Base-by-base conservation (phyloP, 2,113 vertebrate species). In the Urocynchramus pylzowi region DNA sequence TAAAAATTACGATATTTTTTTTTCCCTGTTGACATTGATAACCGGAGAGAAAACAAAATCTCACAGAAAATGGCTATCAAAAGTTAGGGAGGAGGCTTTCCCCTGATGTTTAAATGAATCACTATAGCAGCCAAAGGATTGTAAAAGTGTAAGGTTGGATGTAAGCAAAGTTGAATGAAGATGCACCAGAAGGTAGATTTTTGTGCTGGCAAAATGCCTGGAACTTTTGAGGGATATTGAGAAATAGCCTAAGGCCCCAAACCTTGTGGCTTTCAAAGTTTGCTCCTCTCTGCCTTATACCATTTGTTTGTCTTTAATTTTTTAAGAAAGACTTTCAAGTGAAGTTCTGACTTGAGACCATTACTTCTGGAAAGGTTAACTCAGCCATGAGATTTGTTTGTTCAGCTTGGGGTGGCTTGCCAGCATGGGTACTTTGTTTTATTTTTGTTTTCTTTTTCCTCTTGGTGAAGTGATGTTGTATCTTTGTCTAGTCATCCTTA, bases 151-250 rank as follows among this genome's bases (percentile, higher is more conserved):
- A 68, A 52, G 53, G 14, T 13, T 92, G 86, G 42, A 90, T 75
- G 64, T 78, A 88, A 94, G 73, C 44, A 79, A 90, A 96, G 60
- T 71, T 78, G 92, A 94, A 88, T 1, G 17, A 80, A 93, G 88
- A 84, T 81, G n/a, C 49, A 89, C 69, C 69, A 95, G 95, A 94
- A 93, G 85, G 90, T 93, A 88, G 83, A 64, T 90, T 81, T 87
- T 92, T 59, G 28, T 9, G 44, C 88, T 96, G 93, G 96, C 93
- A 93, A 53, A 94, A 64, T 84, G 92, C 95, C 96, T 92, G 81
- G 93, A 93, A 93, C 82, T 93, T 97, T 95, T 92, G 90, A 95
- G 86, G 95, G 92, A 94, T 94, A 94, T 92, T 92, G 93, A 96
- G 92, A 94, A 96, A 95, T 90, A 94, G 96, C 96, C 95, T 90